Evolutionary conservation across 1,140 invertebrate species (phyloP), one percentile per base, ranked within the genome.

Genomic region (Calycopis cecrops): DNA sequence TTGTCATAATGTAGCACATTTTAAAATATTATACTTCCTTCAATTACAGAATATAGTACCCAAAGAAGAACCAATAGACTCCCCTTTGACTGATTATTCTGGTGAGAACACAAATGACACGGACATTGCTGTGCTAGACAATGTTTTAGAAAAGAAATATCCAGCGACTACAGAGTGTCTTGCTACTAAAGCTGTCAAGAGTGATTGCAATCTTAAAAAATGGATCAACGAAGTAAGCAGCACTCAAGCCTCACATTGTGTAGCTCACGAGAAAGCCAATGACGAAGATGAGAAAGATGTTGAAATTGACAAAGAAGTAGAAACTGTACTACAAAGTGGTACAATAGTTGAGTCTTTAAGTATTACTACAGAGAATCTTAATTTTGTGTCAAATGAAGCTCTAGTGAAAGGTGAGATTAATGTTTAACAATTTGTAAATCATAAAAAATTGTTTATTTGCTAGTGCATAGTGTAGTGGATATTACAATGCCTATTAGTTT

Each of bases 301-400:
- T 48, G 82, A 87, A 56, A 87, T 87, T 63, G 84, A 87, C 49
- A 85, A 85, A 38, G 84, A 87, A 65, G 81, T 87, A 1, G 84
- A 87, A 62, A 85, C 76, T 8, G 84, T 87, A 0, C 21, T 87
- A 35, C 84, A 87, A 55, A 87, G 81, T 68, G 84, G 84, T 35
- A 84, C 84, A 7, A 82, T 84, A 38, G 82, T 87, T 9, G 84
- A 87, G 51, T 83, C 79, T 2, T 61, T 87, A 49, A 85, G 75
- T 65, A 84, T 86, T 54, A 74, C 81, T 14, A 79, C 79, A 1
- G 84, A 79, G 50, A 87, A 79, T 63, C 54, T 87, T 6, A 85
- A 81, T 60, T 72, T 75, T 38, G 73, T 82, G 8, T 77, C 76
- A 8, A 76, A 65, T 71, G 84, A 85, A 60, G 72, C 71, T 21